Percentiles rank a stretch among this genome's conserved stretches.
Evolutionary conservation across 1,140 invertebrate genomes (phyloP).

Genomic region (Plectrocnemia conspersa): DNA sequence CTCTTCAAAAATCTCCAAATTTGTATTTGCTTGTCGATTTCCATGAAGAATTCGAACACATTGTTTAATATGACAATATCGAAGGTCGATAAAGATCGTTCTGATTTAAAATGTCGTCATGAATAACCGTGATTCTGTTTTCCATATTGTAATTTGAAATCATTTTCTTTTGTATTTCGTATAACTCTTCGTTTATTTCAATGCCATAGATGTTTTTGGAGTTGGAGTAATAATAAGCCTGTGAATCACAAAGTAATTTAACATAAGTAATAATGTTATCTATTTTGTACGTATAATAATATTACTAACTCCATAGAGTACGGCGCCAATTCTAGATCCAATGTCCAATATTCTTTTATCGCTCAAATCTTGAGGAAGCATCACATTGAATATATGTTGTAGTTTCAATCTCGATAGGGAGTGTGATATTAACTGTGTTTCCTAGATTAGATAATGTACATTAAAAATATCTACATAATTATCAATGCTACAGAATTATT

Average conservation of each 20-base stretch:
- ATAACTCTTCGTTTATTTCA: slow-evolving; percentile 67
- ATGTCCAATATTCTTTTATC: slow-evolving; percentile 62
- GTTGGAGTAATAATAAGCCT: slow-evolving; percentile 63
- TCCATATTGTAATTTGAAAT: slow-evolving; percentile 55
- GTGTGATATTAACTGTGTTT: slow-evolving; percentile 61
- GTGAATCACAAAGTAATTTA: slow-evolving; percentile 38
- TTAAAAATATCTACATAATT: not conserved
- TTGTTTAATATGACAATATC: slow-evolving; percentile 62
- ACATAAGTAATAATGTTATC: slow-evolving; percentile 15
- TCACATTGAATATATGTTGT: slow-evolving; percentile 59
- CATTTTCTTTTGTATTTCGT: slow-evolving; percentile 58
- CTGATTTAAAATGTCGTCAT: slow-evolving; percentile 55
- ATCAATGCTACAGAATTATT: slow-evolving; percentile 11
- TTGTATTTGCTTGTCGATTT: slow-evolving; percentile 51
- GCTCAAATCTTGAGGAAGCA: slow-evolving; percentile 56
- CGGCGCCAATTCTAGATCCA: slow-evolving; percentile 65
- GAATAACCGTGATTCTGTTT: slow-evolving; percentile 54
- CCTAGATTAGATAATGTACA: slow-evolving; percentile 37
- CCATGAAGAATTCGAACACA: slow-evolving; percentile 62
- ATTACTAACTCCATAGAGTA: slow-evolving; percentile 67
- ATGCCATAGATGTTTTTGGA: slow-evolving; percentile 60
- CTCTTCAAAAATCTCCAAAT: slow-evolving; percentile 59
- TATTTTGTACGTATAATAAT: slow-evolving; percentile 25
- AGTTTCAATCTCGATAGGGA: slow-evolving; percentile 60
- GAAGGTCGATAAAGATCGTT: slow-evolving; percentile 49